Evolutionary conservation across 2,888 invertebrate genomes (phyloP).

Genomic region (Phortica okadai): DNA sequence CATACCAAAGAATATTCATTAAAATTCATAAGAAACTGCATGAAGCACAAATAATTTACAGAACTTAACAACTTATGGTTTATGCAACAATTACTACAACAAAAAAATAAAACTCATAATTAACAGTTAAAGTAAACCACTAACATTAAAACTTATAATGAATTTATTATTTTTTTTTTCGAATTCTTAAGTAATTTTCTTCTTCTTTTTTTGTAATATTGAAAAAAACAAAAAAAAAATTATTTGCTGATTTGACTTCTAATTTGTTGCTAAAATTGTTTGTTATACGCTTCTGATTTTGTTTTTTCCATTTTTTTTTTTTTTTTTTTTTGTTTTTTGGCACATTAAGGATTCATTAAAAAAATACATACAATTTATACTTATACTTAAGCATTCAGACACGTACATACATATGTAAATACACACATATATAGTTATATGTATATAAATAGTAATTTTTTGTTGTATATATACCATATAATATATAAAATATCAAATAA

Average conservation of each 20-base stretch:
- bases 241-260: slow-evolving; percentile 17
- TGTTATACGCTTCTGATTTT: background rate
- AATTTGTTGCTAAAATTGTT: slow-evolving; percentile 19
- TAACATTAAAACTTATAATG: background rate
- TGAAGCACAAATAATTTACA: no score
- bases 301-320: slow-evolving; percentile 33
- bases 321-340: slow-evolving; percentile 57
- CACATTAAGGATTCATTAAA: slow-evolving; percentile 66
- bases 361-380: slow-evolving; percentile 39
- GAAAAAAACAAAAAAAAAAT: slow-evolving; percentile 21
- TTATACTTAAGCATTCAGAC: slow-evolving; percentile 32
- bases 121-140: background rate
- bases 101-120: background rate
- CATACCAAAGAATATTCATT: background rate
- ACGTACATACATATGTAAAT: slow-evolving; percentile 45
- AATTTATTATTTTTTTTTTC: background rate
- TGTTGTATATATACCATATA: slow-evolving; percentile 31
- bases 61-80: no score
- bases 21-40: no score
- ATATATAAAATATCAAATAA: slow-evolving; percentile 56
- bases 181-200: background rate
- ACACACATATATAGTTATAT: slow-evolving; percentile 45
- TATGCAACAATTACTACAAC: background rate
- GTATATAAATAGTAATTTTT: background rate
- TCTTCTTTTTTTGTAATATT: slow-evolving; percentile 1